phyloP scores from a whole-genome alignment of 2,113 vertebrate species.

The Motacilla alba region DNA sequence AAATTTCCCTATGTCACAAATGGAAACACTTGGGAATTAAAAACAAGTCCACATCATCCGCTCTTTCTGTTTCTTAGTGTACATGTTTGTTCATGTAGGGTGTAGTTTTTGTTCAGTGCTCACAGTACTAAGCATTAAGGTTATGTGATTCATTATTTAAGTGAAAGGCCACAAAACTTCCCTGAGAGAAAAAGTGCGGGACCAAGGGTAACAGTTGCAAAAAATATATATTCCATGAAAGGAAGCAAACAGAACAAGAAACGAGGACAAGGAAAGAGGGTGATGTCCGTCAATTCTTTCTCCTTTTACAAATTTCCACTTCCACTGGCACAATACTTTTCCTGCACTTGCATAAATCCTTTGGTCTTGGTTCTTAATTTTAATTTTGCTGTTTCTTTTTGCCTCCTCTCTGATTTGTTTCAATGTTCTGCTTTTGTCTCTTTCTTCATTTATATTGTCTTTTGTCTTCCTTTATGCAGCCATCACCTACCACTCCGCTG shows the following conservation, averaged over 20 bases:
- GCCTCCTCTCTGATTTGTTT: not conserved
- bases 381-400: not conserved
- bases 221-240: not conserved
- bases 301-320: not conserved
- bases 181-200: not conserved
- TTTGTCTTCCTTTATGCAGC: not conserved
- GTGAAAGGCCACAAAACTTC: not conserved
- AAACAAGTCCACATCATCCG: not conserved
- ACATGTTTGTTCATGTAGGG: not conserved
- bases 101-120: not conserved
- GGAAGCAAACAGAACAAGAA: not conserved
- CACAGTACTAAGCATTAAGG: not conserved
- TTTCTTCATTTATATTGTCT: not conserved
- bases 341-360: not conserved
- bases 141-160: not conserved
- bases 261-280: rapidly evolving
- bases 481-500: not conserved
- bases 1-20: constrained; percentile 87
- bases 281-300: not conserved
- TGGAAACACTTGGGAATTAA: not conserved
- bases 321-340: not conserved
- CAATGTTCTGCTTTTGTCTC: not conserved
- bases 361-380: not conserved
- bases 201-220: not conserved
- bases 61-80: not conserved